Evolutionary conservation across 2,888 invertebrate genomes (phyloP).

Genomic region (Epirrhoe tristata): DNA sequence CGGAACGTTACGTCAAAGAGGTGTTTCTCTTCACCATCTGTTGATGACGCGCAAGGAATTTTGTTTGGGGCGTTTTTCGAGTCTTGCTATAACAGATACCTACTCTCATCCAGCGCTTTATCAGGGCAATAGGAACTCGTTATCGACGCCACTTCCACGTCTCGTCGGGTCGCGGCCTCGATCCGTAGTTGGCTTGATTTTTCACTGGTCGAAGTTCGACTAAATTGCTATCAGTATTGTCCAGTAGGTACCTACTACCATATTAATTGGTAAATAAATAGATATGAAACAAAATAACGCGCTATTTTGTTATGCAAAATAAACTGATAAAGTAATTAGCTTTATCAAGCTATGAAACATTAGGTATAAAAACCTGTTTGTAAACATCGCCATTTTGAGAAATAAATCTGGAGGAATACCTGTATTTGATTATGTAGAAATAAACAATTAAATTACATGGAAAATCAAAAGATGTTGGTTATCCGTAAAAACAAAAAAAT

Average conservation of each 20-base stretch:
- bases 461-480: too few species aligned
- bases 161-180: conserved; percentile 34
- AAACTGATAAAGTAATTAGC: too few species aligned
- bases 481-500: too few species aligned
- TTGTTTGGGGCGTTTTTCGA: conserved; percentile 56
- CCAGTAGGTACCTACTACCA: not conserved
- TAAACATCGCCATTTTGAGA: too few species aligned
- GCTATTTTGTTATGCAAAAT: too few species aligned
- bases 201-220: conserved; percentile 8
- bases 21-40: conserved; percentile 31
- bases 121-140: conserved; percentile 59
- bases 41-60: conserved; percentile 47
- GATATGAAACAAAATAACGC: not conserved
- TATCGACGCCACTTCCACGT: conserved; percentile 57
- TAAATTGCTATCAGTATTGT: conserved; percentile 3
- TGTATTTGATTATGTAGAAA: too few species aligned
- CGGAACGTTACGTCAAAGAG: conserved; percentile 30
- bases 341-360: too few species aligned
- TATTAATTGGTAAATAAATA: not conserved
- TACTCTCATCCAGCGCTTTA: conserved; percentile 50
- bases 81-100: conserved; percentile 20
- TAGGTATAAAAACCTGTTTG: too few species aligned
- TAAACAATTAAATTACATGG: too few species aligned
- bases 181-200: conserved; percentile 28
- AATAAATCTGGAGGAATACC: too few species aligned